Conservation (phyloP, 2,113 vertebrate genomes). For the Anhinga anhinga region DNA sequence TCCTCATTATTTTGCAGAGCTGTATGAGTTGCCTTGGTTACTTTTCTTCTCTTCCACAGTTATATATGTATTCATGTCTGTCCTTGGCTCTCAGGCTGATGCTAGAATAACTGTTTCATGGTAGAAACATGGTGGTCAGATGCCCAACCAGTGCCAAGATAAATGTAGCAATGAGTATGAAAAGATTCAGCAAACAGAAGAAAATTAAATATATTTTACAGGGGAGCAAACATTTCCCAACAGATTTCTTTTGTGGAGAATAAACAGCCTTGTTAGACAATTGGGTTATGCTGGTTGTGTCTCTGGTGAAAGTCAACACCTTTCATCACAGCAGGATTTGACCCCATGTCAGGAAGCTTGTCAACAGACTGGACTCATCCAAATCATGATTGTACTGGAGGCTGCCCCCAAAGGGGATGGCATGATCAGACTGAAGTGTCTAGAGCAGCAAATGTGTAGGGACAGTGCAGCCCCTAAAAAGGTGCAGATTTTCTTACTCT, state of each 20-base stretch:
- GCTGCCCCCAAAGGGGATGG: not conserved
- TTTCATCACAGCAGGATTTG: not conserved
- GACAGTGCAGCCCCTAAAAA: not conserved
- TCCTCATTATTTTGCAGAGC: not conserved
- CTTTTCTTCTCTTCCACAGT: not conserved
- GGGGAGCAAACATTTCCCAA: not conserved
- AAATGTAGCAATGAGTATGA: not conserved
- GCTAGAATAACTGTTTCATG: not conserved
- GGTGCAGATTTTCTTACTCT: not conserved
- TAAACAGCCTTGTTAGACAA: not conserved
- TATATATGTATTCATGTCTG: not conserved
- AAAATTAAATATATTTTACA: not conserved
- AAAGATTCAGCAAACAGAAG: not conserved
- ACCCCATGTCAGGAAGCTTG: not conserved
- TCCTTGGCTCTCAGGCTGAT: not conserved
- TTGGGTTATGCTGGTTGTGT: not conserved
- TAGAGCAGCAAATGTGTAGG: not conserved
- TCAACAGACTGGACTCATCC: not conserved
- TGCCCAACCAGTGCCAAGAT: not conserved
- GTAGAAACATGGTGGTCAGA: not conserved
- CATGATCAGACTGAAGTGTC: not conserved
- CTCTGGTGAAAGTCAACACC: not conserved
- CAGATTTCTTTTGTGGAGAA: not conserved
- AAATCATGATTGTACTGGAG: not conserved
- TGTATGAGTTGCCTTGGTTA: not conserved